Evolutionary conservation across 1,140 invertebrate species (phyloP), one percentile per base, ranked within the genome.

Genomic region (Magallana gigas): DNA sequence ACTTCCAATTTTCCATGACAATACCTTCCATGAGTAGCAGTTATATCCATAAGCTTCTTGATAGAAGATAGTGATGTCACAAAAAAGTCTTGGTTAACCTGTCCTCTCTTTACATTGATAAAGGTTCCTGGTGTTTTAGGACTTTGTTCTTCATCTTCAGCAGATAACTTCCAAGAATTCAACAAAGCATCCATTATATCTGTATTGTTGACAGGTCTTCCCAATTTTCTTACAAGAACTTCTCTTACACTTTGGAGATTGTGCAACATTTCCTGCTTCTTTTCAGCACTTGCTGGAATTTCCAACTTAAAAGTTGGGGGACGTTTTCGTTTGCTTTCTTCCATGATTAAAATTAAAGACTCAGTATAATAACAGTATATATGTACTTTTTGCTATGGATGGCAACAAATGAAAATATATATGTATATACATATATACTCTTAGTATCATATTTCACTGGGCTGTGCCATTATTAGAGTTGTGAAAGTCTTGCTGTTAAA

Each of bases 61-160:
- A 62, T 62, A 11, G 60, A 12, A 16, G 14, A n/a, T n/a, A 62
- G 5, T 62, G 60, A 62, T 62, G 60, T 62, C 12, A 62, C 60
- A 80, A 80, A 80, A 29, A 80, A 80, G 23, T 80, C 48, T 23
- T 80, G 76, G 14, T 80, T 80, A 12, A 80, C 76, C 29, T 80
- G 12, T 14, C 48, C 29, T 18, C 23, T 80, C 76, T 80, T 56
- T 80, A 56, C 18, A 14, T n/a, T 56, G 23, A 29, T 80, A 36
- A 36, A 36, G 36, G 36, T 36, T 1, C 36, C 36, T 36, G 36
- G 62, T 64, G 18, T 64, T 14, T 64, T 64, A 14, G 14, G 62
- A 16, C 62, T 64, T 64, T 64, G 62, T 64, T 18, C 62, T 64
- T 14, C 14, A 4, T 36, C 36, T 36, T 36, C 36, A 18, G 62